phyloP scores from a whole-genome alignment of 2,888 invertebrate species.

The Polymixis flavicincta region DNA sequence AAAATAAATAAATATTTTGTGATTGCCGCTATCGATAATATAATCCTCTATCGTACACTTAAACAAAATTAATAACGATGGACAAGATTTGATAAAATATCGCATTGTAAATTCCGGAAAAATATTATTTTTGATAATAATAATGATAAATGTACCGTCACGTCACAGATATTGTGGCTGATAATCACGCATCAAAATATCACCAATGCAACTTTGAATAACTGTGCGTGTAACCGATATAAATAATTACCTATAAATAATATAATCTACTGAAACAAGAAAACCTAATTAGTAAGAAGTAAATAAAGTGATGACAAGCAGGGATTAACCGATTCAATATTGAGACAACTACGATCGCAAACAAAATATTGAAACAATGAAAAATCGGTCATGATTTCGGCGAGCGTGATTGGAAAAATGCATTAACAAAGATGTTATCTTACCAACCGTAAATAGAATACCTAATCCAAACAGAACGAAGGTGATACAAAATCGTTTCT shows the following conservation, averaged over 20 bases:
- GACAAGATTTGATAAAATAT: conserved; percentile 47
- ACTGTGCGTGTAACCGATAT: neutral
- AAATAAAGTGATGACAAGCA: neutral
- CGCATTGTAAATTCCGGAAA: conserved; percentile 28
- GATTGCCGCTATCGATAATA: conserved; percentile 31
- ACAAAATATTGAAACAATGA: neutral
- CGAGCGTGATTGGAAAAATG: conserved; percentile 5
- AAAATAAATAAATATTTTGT: conserved; percentile 20
- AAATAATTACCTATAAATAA: neutral
- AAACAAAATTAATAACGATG: conserved; percentile 47
- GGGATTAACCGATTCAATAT: conserved; percentile 15
- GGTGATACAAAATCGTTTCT: conserved; percentile 12
- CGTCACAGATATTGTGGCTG: conserved; percentile 29
- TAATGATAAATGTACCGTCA: conserved; percentile 27
- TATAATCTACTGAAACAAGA: neutral
- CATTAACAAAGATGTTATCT: conserved; percentile 5
- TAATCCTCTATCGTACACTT: conserved; percentile 38
- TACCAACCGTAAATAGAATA: neutral
- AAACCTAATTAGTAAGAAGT: neutral
- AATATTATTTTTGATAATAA: conserved; percentile 36
- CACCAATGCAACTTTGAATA: conserved; percentile 9
- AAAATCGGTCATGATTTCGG: neutral
- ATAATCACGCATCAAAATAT: conserved; percentile 10
- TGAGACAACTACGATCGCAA: neutral
- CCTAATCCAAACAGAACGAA: conserved; percentile 3